Evolutionary conservation across 2,888 invertebrate genomes (phyloP).

Genomic region (Andricus curvator): DNA sequence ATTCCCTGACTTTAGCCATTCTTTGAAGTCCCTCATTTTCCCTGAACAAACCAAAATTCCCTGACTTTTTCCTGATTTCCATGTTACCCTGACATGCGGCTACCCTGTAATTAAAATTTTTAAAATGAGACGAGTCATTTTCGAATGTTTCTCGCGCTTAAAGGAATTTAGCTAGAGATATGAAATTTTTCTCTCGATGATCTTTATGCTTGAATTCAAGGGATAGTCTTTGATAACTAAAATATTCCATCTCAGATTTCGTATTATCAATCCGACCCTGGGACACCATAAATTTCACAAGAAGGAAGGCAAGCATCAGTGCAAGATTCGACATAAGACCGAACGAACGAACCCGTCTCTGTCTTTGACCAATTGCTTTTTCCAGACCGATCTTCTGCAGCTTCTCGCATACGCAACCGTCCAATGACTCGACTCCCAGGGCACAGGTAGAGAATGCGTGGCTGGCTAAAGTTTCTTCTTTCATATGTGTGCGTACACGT

Average conservation of each 20-base stretch:
- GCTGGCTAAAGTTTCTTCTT: neutral
- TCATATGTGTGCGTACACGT: neutral
- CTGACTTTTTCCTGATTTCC: no score
- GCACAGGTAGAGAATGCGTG: conserved; percentile 11
- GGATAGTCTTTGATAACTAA: neutral
- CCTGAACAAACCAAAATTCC: no score
- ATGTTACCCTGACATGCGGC: no score
- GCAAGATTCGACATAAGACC: neutral
- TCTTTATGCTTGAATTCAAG: no score
- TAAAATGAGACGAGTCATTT: no score
- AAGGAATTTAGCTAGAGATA: no score
- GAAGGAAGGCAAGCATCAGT: neutral
- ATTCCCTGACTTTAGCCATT: no score
- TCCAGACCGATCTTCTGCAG: conserved; percentile 1
- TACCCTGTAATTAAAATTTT: no score
- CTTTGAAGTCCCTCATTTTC: no score
- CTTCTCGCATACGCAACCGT: conserved; percentile 17
- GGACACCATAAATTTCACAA: neutral
- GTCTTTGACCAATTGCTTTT: conserved; percentile 9
- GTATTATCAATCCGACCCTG: neutral
- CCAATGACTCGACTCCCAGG: neutral
- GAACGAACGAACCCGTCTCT: neutral
- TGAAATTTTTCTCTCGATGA: no score
- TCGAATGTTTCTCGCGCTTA: no score
- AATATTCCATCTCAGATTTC: neutral